Evolutionary conservation across 2,888 invertebrate species (phyloP).

Genomic region (Nephrocerus scutellatus): DNA sequence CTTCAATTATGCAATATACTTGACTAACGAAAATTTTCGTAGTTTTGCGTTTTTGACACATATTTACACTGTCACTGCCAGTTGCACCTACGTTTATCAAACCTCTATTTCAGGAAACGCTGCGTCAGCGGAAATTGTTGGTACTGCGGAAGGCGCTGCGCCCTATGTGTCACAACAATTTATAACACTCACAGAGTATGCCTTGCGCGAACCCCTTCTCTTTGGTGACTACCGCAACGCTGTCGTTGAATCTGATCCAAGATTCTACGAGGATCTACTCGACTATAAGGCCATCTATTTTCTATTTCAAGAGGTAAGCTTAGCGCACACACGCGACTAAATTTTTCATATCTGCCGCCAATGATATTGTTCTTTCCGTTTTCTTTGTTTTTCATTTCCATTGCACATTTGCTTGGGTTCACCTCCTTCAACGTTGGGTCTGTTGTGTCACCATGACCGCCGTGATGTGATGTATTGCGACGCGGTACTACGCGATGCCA

Average conservation of each 20-base stretch:
- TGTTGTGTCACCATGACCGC: not conserved
- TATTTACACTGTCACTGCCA: not conserved
- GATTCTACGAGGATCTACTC: slow-evolving; percentile 81
- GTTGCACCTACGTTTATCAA: too few relatives aligned
- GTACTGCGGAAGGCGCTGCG: not conserved
- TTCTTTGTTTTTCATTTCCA: not conserved
- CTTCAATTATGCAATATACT: not conserved
- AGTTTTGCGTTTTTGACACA: not conserved
- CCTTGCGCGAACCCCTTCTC: slow-evolving; percentile 71
- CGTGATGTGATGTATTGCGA: not conserved
- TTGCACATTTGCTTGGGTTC: not conserved
- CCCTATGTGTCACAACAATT: slow-evolving; percentile 18
- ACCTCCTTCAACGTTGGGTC: not conserved
- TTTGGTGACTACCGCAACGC: slow-evolving; percentile 88
- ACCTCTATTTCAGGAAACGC: too few relatives aligned
- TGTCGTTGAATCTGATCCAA: slow-evolving; percentile 66
- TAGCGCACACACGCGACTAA: not conserved
- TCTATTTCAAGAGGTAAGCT: slow-evolving; percentile 72
- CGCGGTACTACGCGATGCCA: too few relatives aligned
- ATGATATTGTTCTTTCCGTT: not conserved
- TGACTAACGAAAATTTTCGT: not conserved
- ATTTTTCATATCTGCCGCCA: not conserved
- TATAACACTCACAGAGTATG: slow-evolving; percentile 55
- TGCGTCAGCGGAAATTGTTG: not conserved
- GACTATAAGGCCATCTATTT: slow-evolving; percentile 86